These are phyloP conservation scores for Girardia tigrina DNA, from an alignment of 2,888 invertebrate species.

Conservation along the genomic window DNA sequence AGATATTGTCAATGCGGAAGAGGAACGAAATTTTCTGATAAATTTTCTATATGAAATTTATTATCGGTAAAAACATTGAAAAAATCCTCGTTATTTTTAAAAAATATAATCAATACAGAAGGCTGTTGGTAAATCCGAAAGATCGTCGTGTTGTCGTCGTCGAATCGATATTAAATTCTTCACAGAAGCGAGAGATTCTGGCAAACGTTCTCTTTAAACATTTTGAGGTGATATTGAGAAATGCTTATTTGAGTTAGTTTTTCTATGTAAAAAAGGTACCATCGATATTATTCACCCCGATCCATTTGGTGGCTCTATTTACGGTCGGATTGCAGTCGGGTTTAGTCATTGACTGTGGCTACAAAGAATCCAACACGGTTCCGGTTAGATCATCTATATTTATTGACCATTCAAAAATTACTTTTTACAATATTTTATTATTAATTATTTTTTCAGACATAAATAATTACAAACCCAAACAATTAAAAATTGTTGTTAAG, in stretches of 20 bases:
- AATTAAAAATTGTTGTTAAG: too few relatives aligned
- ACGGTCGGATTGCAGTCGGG: constrained; percentile 69
- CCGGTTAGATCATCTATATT: constrained; percentile 60
- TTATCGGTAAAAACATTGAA: not conserved
- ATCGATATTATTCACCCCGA: constrained; percentile 67
- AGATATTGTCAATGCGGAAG: not conserved
- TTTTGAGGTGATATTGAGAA: constrained; percentile 64
- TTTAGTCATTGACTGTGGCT: constrained; percentile 74
- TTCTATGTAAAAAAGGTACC: constrained; percentile 56
- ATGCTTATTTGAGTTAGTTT: not conserved
- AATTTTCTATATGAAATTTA: constrained; percentile 1
- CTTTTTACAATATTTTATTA: too few relatives aligned
- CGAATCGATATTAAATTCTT: constrained; percentile 71
- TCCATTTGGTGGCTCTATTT: constrained; percentile 67
- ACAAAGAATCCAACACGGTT: constrained; percentile 64
- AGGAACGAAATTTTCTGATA: not conserved
- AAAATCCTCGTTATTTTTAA: too few relatives aligned
- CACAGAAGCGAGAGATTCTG: constrained; percentile 68
- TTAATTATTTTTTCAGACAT: too few relatives aligned
- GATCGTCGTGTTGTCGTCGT: constrained; percentile 77
- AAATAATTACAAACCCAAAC: too few relatives aligned
- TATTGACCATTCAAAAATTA: too few relatives aligned
- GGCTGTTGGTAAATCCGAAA: constrained; percentile 73
- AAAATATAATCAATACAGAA: too few relatives aligned
- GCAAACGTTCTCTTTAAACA: constrained; percentile 80